Conservation (phyloP, 2,797 vertebrate species). For the Melanotaenia nigrans region DNA sequence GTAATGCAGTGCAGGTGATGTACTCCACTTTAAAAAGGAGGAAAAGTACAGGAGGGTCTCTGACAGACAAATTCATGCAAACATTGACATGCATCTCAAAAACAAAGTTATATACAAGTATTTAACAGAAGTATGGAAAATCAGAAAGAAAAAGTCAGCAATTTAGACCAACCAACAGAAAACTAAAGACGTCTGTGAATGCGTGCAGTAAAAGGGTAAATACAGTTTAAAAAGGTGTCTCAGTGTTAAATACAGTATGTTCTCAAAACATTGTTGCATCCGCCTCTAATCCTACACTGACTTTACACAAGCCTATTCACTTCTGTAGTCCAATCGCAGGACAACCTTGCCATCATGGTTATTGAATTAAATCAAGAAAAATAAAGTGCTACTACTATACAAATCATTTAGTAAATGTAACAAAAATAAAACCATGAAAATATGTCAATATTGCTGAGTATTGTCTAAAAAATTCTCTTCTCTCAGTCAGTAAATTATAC, state of each 20-base stretch:
- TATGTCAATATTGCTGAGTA: slow-evolving; percentile 47
- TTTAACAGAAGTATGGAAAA: slow-evolving; percentile 24
- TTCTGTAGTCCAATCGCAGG: slow-evolving; percentile 28
- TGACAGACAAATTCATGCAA: slow-evolving; percentile 59
- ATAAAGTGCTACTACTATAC: slow-evolving; percentile 72
- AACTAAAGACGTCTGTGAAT: slow-evolving; percentile 34
- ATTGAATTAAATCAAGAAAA: slow-evolving; percentile 35
- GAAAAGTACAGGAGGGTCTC: not conserved
- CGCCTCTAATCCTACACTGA: slow-evolving; percentile 31
- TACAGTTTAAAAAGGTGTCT: slow-evolving; percentile 32
- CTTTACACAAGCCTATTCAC: slow-evolving; percentile 31
- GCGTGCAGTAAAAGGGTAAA: slow-evolving; percentile 22
- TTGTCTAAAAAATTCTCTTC: not conserved
- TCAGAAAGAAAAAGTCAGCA: slow-evolving; percentile 15
- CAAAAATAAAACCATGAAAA: slow-evolving; percentile 55
- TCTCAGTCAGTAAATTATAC: slow-evolving; percentile 44
- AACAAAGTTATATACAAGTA: slow-evolving; percentile 67
- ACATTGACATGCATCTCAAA: slow-evolving; percentile 66
- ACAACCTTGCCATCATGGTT: slow-evolving; percentile 39
- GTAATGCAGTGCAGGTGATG: slow-evolving; percentile 14
- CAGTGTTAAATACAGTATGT: slow-evolving; percentile 41
- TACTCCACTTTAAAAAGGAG: not conserved
- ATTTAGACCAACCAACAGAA: slow-evolving; percentile 26
- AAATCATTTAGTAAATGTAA: slow-evolving; percentile 52
- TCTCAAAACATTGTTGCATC: slow-evolving; percentile 30